A percentile compares a stretch with the other conserved stretches of the same genome.
These are phyloP conservation scores for Lithosia quadra DNA, from an alignment of 2,888 invertebrate species.

Conservation along the genomic window DNA sequence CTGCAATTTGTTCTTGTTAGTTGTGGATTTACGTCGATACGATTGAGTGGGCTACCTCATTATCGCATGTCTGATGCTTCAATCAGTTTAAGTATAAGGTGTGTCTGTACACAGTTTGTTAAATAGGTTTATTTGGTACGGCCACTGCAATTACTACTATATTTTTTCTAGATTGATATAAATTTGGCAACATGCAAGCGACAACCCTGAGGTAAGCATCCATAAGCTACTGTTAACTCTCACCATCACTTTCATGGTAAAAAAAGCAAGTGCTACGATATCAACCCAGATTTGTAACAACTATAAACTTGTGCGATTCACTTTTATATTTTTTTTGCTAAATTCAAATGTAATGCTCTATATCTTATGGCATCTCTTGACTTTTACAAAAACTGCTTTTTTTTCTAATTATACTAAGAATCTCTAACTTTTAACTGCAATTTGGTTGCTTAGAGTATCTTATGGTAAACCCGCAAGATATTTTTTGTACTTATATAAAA, in stretches of 20 bases:
- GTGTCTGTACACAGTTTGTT: background rate
- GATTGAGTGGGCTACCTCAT: background rate
- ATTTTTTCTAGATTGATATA: no score
- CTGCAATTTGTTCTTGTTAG: conserved; percentile 1
- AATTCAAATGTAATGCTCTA: no score
- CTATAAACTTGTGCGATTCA: background rate
- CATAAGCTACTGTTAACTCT: background rate
- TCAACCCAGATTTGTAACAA: conserved; percentile 4
- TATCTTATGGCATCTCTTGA: background rate
- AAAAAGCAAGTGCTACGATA: background rate
- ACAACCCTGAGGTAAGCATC: background rate
- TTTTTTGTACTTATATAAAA: no score
- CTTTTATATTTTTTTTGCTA: background rate
- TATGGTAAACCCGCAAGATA: no score
- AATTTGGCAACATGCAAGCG: background rate
- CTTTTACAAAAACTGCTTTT: background rate
- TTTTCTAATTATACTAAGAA: background rate
- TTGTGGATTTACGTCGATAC: background rate
- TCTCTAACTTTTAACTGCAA: background rate
- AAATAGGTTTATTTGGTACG: background rate
- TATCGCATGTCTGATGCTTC: background rate
- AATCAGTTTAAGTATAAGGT: background rate
- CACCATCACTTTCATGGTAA: background rate
- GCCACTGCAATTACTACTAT: background rate
- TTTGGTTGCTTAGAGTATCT: no score